These are phyloP conservation scores for Seriola dumerili DNA, from an alignment of 2,113 vertebrate genomes.

Conservation along the genomic window DNA sequence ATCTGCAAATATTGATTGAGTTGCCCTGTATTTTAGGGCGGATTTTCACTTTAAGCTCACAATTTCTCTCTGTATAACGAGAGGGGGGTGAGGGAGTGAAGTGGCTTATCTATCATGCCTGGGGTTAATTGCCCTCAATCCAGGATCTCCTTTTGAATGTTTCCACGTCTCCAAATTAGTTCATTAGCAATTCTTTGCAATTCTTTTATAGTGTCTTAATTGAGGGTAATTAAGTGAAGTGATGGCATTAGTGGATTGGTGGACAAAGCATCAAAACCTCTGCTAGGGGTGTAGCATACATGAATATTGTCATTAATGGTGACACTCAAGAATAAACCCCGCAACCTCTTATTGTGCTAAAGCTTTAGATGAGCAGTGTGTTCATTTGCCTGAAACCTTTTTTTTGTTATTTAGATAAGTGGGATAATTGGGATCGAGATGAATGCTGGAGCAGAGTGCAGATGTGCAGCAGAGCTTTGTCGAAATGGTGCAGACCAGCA, in stretches of 20 bases:
- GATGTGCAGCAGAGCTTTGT: conserved; percentile 51
- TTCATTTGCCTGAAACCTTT: conserved; percentile 63
- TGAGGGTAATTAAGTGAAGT: conserved; percentile 84
- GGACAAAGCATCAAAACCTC: conserved; percentile 81
- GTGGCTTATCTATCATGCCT: conserved; percentile 62
- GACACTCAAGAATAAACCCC: conserved; percentile 69
- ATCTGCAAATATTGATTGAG: conserved; percentile 58
- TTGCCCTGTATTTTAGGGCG: conserved; percentile 3
- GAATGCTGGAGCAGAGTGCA: conserved; percentile 55
- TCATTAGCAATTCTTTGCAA: conserved; percentile 85
- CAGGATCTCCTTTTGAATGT: conserved; percentile 72
- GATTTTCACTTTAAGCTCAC: conserved; percentile 39
- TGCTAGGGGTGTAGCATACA: conserved; percentile 65
- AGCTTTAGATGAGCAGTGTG: conserved; percentile 66
- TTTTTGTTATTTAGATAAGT: conserved; percentile 80
- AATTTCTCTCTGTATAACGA: conserved; percentile 31
- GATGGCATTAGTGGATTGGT: conserved; percentile 78
- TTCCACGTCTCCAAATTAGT: conserved; percentile 78
- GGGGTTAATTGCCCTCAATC: conserved; percentile 80
- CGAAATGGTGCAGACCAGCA: conserved; percentile 41
- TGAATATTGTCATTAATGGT: conserved; percentile 80
- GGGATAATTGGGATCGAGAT: conserved; percentile 66
- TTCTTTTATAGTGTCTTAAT: conserved; percentile 82
- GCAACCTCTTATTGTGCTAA: conserved; percentile 57
- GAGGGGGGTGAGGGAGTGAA: conserved; percentile 11